Base-by-base conservation (phyloP, 2,888 invertebrate species). In the Tuberolachnus salignus region DNA sequence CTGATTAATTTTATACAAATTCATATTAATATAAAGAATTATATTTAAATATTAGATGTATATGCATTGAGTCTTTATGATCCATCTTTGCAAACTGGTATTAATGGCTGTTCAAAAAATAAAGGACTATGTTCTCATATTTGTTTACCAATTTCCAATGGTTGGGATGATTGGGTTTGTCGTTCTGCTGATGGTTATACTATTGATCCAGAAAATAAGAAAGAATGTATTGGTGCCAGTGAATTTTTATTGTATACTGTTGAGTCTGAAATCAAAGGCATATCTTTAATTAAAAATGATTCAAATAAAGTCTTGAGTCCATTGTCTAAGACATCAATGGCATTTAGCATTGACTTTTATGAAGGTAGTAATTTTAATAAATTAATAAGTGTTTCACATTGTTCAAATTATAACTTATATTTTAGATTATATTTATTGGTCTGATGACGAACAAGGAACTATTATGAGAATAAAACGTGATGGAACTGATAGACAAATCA, bases 381-480 rank as follows among this genome's bases (percentile, higher is more conserved):
- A 16, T 23, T 23, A 53, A 19, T 14, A 26, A 21, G 19, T 69
- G 0, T 26, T 14, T 11, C 46, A 6, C 16, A 23, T 66, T 42
- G 8, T 69, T 49, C 53, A 67, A 81, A 74, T 81, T 78, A 84
- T 88, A 88, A 23, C 44, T 21, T 21, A 21, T 84, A 21, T 61
- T 78, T 42, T 61, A 51, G 89, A 90, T 83, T 90, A 89, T 84
- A 86, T 95, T 67, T 94, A 91, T 86, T 95, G 94, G 94, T 91
- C 91, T 66, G 94, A 94, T 85, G 90, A 89, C 82, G 93, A 93
- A 84, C 90, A 90, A 81, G 92, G 92, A 66, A 88, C 89, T 67
- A 90, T 95, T 80, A 92, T 92, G 73, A 88, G 92, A 80, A 92
- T 92, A 82, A 90, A 89, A 83, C 89, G 94, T 67, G 94, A 94